Percentiles rank a stretch among this genome's conserved stretches.
These are phyloP conservation scores for Capricornis sumatraensis DNA, from an alignment of 2,113 vertebrate genomes.

Conservation along the genomic window DNA sequence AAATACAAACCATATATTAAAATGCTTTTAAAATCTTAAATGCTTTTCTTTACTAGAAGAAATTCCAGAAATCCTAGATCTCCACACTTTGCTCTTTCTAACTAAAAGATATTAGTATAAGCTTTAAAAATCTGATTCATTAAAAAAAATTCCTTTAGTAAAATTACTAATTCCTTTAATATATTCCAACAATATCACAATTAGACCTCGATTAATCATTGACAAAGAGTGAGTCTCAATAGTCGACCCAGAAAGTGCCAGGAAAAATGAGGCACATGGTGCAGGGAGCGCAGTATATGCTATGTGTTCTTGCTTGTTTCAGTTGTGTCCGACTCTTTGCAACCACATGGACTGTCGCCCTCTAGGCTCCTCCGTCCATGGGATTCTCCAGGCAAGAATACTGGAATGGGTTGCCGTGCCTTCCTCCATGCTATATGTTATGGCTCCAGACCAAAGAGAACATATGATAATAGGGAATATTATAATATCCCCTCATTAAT, in stretches of 20 bases:
- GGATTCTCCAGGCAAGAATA: not conserved
- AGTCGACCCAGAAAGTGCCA: not conserved
- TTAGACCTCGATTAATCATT: not conserved
- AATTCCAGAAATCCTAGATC: not conserved
- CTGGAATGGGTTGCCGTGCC: not conserved
- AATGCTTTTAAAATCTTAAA: not conserved
- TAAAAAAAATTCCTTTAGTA: not conserved
- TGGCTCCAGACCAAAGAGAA: not conserved
- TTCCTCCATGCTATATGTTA: not conserved
- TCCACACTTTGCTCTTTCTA: not conserved
- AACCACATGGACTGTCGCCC: not conserved
- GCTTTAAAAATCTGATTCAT: not conserved
- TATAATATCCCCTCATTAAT: not conserved
- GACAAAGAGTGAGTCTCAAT: not conserved
- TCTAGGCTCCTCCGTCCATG: not conserved
- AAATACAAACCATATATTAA: not conserved
- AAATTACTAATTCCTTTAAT: not conserved
- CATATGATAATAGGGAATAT: not conserved
- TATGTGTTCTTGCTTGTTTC: not conserved
- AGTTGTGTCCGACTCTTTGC: not conserved
- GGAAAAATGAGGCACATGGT: not conserved
- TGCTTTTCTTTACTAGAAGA: not conserved
- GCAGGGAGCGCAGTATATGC: not conserved
- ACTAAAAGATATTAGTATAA: not conserved
- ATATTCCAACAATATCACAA: not conserved